A percentile compares a stretch with the other conserved stretches of the same genome.
phyloP scores from a whole-genome alignment of 1,140 invertebrate genomes.

The Elysia chlorotica region DNA sequence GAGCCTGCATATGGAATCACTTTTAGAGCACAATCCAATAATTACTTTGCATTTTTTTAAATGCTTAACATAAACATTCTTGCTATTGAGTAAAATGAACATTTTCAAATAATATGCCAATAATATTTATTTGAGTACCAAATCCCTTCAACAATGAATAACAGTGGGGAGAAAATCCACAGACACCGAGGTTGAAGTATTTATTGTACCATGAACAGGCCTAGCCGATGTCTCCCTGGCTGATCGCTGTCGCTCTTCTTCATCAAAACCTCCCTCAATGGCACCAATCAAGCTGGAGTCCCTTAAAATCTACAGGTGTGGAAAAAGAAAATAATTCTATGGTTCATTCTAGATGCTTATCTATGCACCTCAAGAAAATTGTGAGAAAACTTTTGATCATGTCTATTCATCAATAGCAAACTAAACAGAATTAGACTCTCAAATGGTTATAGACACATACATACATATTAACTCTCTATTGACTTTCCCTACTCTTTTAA shows the following conservation, averaged over 20 bases:
- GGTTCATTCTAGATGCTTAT: too few species aligned
- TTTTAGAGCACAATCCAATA: background rate
- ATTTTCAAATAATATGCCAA: background rate
- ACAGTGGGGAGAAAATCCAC: background rate
- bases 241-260: conserved; percentile 62
- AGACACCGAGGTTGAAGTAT: background rate
- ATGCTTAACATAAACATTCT: background rate
- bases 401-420: too few species aligned
- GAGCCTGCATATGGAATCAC: too few species aligned
- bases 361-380: too few species aligned
- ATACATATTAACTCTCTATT: too few species aligned
- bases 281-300: conserved; percentile 69
- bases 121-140: background rate
- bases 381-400: too few species aligned
- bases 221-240: conserved; percentile 68
- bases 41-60: background rate
- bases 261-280: conserved; percentile 76
- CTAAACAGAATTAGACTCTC: too few species aligned
- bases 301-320: conserved; percentile 64
- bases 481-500: too few species aligned
- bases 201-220: conserved; percentile 57
- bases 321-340: too few species aligned
- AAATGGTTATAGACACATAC: too few species aligned
- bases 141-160: conserved; percentile 2
- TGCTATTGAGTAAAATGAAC: background rate